Conservation (phyloP, 2,113 vertebrate species). For the Rattus norvegicus region GRCr8 NC_086021.1:77136501-77137000, state of each 20-base stretch:
- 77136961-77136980: neutral
- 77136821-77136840: neutral
- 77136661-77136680: neutral
- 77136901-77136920: neutral
- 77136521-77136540: neutral
- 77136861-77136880: neutral
- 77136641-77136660: slow-evolving; percentile 33
- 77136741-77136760: neutral
- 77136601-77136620: neutral
- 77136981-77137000: neutral
- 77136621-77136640: neutral
- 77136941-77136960: neutral
- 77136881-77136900: slow-evolving; percentile 31
- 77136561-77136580: slow-evolving; percentile 7
- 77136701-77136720: too few relatives aligned
- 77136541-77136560: neutral
- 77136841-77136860: neutral
- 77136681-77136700: neutral
- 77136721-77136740: neutral
- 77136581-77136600: neutral
- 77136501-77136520: slow-evolving; percentile 15
- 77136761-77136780: neutral
- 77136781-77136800: neutral
- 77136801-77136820: neutral
- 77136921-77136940: neutral